phyloP scores from a whole-genome alignment of 2,888 invertebrate species.

The Aquatica leii region DNA sequence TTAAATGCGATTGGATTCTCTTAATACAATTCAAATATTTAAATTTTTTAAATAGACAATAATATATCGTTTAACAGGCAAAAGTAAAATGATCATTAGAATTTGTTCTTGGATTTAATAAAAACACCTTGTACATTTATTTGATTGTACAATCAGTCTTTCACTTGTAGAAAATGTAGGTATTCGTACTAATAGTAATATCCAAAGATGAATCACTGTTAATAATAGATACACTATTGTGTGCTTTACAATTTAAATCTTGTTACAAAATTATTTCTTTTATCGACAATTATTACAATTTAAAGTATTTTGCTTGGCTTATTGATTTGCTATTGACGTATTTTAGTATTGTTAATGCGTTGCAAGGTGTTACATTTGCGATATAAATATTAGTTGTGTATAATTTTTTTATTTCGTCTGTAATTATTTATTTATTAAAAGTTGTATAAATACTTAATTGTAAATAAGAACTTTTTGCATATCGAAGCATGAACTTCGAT shows the following conservation, averaged over 20 bases:
- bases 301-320: background rate
- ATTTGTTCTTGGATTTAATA: background rate
- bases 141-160: background rate
- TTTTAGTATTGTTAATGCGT: constrained; percentile 27
- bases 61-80: background rate
- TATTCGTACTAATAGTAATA: constrained; percentile 4
- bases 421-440: constrained; percentile 23
- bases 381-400: constrained; percentile 17
- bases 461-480: constrained; percentile 45
- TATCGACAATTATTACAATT: background rate
- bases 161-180: constrained; percentile 7
- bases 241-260: background rate
- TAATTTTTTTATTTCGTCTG: too few species aligned
- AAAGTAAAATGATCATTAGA: background rate
- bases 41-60: constrained; percentile 8
- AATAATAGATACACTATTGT: constrained; percentile 4
- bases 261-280: too few species aligned
- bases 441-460: constrained; percentile 40
- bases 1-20: too few species aligned
- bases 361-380: constrained; percentile 19
- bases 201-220: background rate
- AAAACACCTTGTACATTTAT: constrained; percentile 2
- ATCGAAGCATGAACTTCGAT: constrained; percentile 37
- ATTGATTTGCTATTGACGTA: constrained; percentile 22
- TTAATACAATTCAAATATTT: background rate